Evolutionary conservation across 2,888 invertebrate genomes (phyloP).

Genomic region (Phyllotreta cruciferae): DNA sequence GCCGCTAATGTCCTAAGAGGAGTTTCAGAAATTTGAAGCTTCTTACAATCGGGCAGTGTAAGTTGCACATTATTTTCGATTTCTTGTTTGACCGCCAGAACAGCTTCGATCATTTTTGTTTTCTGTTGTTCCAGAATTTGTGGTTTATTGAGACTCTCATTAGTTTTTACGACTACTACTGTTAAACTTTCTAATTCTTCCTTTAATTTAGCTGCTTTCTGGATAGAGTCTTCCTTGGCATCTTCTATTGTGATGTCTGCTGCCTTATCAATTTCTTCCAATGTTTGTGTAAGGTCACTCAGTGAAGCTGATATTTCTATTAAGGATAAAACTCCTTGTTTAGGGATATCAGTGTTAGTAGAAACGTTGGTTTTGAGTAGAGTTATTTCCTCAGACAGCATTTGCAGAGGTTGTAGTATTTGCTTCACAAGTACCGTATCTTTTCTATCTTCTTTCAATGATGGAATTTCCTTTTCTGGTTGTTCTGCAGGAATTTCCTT

Average conservation of each 20-base stretch:
- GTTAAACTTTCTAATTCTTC: conserved; percentile 43
- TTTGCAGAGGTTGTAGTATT: conserved; percentile 32
- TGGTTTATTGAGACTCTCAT: conserved; percentile 33
- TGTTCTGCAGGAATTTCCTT: conserved; percentile 14
- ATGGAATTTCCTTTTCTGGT: conserved; percentile 30
- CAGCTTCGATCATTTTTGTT: conserved; percentile 35
- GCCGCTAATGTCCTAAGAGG: conserved; percentile 33
- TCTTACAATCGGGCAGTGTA: conserved; percentile 9
- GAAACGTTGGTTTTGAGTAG: conserved; percentile 16
- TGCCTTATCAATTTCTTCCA: conserved; percentile 17
- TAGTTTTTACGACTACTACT: conserved; percentile 35
- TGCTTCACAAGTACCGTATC: conserved; percentile 26
- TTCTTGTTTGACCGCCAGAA: conserved; percentile 27
- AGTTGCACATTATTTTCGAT: conserved; percentile 18
- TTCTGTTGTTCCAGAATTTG: conserved; percentile 34
- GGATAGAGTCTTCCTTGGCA: conserved; percentile 17
- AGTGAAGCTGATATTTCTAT: conserved; percentile 27
- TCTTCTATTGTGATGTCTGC: conserved; percentile 20
- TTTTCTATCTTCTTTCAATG: conserved; percentile 11
- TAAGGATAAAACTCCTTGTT: conserved; percentile 38
- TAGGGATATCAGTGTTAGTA: conserved; percentile 8
- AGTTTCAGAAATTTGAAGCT: conserved; percentile 11
- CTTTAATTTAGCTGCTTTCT: conserved; percentile 27
- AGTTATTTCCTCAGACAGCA: conserved; percentile 19
- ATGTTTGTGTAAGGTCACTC: conserved; percentile 17